Evolutionary conservation across 2,888 invertebrate species (phyloP).

Genomic region (Oxycera nigricornis): DNA sequence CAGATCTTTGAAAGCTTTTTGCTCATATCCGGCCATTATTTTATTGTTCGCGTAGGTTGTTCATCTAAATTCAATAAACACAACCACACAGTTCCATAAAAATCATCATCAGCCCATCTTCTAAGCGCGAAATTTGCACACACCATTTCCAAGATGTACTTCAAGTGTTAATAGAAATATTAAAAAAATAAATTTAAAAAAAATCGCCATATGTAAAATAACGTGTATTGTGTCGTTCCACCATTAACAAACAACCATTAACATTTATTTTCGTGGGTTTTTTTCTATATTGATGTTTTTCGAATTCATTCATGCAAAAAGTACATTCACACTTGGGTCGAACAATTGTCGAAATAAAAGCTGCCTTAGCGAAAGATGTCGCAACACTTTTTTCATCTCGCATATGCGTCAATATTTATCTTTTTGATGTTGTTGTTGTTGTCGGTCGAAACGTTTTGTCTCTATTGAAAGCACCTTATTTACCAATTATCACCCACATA

Average conservation of each 20-base stretch:
- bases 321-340: background rate
- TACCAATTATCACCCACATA: conserved; percentile 13
- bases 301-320: background rate
- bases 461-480: background rate
- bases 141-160: background rate
- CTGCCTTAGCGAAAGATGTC: background rate
- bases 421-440: background rate
- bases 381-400: background rate
- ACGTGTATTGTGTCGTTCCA: background rate
- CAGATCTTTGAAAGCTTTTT: background rate
- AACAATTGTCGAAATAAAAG: background rate
- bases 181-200: background rate
- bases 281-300: background rate
- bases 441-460: background rate
- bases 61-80: background rate
- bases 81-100: background rate
- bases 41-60: conserved; percentile 1
- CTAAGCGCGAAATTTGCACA: background rate
- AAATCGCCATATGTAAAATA: background rate
- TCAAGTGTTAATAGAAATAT: background rate
- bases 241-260: conserved; percentile 4
- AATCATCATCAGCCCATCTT: background rate
- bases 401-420: background rate
- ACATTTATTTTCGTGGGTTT: background rate
- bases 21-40: background rate